These are phyloP conservation scores for Aptenodytes patagonicus DNA, from an alignment of 2,113 vertebrate species.

Conservation along the genomic window DNA sequence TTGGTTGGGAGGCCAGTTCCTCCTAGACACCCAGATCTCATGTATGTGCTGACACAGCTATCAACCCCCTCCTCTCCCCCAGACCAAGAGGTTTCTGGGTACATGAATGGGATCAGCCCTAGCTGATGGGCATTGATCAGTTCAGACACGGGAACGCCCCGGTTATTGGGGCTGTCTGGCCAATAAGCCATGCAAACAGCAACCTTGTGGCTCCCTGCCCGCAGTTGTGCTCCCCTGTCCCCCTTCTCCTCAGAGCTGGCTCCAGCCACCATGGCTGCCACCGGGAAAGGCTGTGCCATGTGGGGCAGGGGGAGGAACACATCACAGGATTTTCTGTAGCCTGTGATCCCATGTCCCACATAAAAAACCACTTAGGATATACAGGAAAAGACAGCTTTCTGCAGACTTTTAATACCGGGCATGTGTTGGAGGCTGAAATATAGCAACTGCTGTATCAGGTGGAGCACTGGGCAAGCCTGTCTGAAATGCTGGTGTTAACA, in stretches of 20 bases:
- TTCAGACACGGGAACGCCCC: fast-evolving
- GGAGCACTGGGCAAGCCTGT: not conserved
- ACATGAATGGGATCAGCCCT: not conserved
- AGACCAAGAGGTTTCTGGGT: not conserved
- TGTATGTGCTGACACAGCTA: not conserved
- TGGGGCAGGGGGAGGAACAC: fast-evolving
- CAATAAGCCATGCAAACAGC: not conserved
- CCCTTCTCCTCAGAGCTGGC: not conserved
- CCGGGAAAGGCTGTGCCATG: not conserved
- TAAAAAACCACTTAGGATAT: fast-evolving
- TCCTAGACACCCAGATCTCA: not conserved
- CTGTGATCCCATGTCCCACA: not conserved
- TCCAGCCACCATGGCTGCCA: not conserved
- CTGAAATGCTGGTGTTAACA: not conserved
- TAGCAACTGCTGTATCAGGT: not conserved
- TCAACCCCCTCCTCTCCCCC: fast-evolving
- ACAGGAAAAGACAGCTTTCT: not conserved
- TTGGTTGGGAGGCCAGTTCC: not conserved
- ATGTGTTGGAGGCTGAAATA: not conserved
- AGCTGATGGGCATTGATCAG: not conserved
- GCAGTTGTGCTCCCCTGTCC: not conserved
- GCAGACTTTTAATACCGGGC: not conserved
- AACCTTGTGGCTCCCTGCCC: not conserved
- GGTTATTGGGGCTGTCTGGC: not conserved
- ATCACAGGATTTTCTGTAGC: not conserved